Base-by-base conservation (phyloP, 2,888 invertebrate genomes). In the Amiota mariae region DNA sequence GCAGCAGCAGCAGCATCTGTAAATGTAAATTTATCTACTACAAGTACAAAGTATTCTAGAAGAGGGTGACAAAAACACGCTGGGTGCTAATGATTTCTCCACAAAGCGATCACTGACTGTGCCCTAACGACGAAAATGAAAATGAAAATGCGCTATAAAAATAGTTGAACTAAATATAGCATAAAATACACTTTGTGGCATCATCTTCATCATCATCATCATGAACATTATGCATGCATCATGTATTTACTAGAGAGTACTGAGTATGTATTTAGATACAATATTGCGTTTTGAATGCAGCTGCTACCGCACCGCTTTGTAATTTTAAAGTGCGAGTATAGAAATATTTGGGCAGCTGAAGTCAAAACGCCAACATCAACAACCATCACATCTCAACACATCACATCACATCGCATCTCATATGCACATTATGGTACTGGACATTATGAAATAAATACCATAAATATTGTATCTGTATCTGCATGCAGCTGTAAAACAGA, bases 281-380 rank as follows among this genome's bases (percentile, higher is more conserved):
- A 36, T 36, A 36, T 36, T 36, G 36, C 36, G 36, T 36, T 36
- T 36, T 36, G 2, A 36, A 36, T 36, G 36, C 36, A 36, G 36
- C 36, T 36, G 36, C 36, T 36, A 6, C 6, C 36, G 36, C 36
- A 6, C 0, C 36, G 36, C 36, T 2, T 36, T 36, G 36, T 6
- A 36, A 36, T 36, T 6, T 36, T 6, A 36, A 36, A 36, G 36
- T 77, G 47, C 79, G 13, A 63, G 46, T 49, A 48, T 11, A 54
- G 76, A 74, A 82, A 84, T 82, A 84, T 82, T 82, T 82, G 78
- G 81, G 79, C 82, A 82, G 82, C 82, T 82, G 80, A 57, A 67
- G 71, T 70, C 70, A 57, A 49, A 71, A 49, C 54, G 15, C 46
- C 54, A 12, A 24, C 36, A 36, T 36, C 36, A 36, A 36, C 36